Conservation (phyloP, 1,140 invertebrate genomes). For the Periplaneta americana region DNA sequence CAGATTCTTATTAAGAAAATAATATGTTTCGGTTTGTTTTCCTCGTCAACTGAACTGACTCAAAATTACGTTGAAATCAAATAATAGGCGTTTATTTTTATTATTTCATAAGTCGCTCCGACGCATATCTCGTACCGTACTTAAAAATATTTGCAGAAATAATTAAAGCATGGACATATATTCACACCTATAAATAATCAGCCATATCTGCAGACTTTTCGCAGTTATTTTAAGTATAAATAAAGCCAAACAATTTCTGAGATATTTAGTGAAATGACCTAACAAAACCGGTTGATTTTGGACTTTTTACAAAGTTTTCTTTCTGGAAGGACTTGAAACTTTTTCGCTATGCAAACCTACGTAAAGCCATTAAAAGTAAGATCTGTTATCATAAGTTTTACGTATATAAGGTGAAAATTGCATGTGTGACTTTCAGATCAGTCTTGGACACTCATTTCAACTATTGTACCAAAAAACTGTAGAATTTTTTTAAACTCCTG, state of each 20-base stretch:
- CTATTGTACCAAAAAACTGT: background rate
- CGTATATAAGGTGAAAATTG: background rate
- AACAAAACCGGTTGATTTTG: background rate
- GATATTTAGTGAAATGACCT: no score
- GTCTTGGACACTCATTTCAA: background rate
- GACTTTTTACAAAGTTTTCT: background rate
- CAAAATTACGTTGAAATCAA: no score
- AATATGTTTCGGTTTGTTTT: background rate
- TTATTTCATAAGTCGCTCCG: no score
- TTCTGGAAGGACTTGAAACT: background rate
- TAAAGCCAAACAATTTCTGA: no score
- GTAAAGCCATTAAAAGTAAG: background rate
- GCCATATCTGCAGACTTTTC: no score
- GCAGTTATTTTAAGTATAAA: no score
- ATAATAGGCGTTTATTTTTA: no score
- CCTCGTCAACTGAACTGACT: no score
- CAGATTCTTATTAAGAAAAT: background rate
- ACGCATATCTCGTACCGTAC: no score
- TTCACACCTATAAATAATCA: no score
- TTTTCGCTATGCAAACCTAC: background rate
- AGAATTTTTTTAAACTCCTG: background rate
- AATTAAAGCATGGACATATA: no score
- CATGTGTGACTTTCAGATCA: background rate
- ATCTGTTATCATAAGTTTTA: background rate
- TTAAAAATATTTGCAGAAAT: no score